phyloP scores from a whole-genome alignment of 2,113 vertebrate species.

The Oncorhynchus gorbuscha region DNA sequence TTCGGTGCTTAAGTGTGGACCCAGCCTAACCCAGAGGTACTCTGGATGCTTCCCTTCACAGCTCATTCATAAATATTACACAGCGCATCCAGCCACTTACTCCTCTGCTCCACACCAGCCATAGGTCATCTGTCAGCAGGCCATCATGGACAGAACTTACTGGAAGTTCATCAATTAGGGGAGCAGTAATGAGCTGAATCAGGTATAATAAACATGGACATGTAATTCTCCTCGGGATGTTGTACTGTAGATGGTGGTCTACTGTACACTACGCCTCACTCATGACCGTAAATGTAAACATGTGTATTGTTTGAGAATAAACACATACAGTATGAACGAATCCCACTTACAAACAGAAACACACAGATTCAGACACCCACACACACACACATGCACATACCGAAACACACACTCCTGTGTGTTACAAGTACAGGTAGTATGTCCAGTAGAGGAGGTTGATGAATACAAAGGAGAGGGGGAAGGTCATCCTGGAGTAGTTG shows the following conservation, averaged over 20 bases:
- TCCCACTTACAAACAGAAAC: constrained; percentile 21
- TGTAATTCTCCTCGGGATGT: no score
- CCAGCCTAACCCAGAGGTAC: background rate
- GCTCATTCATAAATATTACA: background rate
- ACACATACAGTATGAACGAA: background rate
- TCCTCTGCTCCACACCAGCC: background rate
- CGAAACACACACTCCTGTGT: constrained; percentile 22
- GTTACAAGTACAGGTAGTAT: constrained; percentile 89
- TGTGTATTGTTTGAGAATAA: background rate
- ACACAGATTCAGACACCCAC: background rate
- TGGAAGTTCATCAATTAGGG: background rate
- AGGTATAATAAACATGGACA: no score
- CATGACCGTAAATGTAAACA: background rate
- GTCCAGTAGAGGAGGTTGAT: constrained; percentile 91
- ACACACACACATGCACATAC: background rate
- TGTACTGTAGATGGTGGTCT: background rate
- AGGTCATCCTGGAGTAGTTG: constrained; percentile 86
- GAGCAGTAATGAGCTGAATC: background rate
- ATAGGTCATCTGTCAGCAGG: background rate
- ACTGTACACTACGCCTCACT: background rate
- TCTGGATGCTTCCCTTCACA: background rate
- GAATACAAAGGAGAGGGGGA: constrained; percentile 84
- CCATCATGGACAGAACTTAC: background rate
- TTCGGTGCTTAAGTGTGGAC: no score
- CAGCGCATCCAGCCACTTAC: background rate